A percentile compares a stretch with the other conserved stretches of the same genome.
Conservation (phyloP, 37 sponge, comb jelly and placozoan species). For the Ephydatia muelleri region DNA sequence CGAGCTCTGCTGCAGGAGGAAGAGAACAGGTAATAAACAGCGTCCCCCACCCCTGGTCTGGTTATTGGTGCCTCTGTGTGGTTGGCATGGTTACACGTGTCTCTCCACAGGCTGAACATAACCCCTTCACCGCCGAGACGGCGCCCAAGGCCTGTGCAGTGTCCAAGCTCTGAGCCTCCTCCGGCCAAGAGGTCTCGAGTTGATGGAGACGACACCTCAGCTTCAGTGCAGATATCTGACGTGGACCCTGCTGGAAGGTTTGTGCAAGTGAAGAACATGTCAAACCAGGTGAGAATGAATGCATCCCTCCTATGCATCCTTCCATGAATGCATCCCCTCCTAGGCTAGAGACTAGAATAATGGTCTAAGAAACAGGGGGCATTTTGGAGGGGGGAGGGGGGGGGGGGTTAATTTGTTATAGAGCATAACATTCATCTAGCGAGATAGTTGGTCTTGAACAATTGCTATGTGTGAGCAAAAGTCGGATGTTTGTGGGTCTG, state of each 20-base stretch:
- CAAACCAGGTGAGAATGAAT: constrained; percentile 46
- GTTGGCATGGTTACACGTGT: not conserved
- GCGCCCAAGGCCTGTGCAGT: constrained; percentile 31
- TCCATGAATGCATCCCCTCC: not conserved
- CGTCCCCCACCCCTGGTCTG: not conserved
- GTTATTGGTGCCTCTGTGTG: not conserved
- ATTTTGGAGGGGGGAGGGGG: too few species aligned
- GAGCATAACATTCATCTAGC: too few species aligned
- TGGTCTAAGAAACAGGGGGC: too few species aligned
- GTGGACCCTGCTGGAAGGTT: constrained; percentile 71
- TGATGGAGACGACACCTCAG: constrained; percentile 27
- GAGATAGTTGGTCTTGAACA: too few species aligned
- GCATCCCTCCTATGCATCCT: too few species aligned
- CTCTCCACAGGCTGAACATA: constrained; percentile 54
- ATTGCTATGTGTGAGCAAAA: too few species aligned
- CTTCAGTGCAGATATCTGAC: constrained; percentile 69
- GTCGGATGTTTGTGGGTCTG: too few species aligned
- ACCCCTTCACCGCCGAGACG: constrained; percentile 70
- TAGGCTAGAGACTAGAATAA: too few species aligned
- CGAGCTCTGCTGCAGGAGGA: constrained; percentile 87
- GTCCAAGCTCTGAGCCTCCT: not conserved
- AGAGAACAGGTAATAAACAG: constrained; percentile 84
- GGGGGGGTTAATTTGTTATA: too few species aligned
- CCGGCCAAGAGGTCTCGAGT: not conserved
- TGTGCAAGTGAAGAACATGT: constrained; percentile 76